Evolutionary conservation across 37 sponge, comb jelly and placozoan species (phyloP).

Genomic region (Crambe crambe): DNA sequence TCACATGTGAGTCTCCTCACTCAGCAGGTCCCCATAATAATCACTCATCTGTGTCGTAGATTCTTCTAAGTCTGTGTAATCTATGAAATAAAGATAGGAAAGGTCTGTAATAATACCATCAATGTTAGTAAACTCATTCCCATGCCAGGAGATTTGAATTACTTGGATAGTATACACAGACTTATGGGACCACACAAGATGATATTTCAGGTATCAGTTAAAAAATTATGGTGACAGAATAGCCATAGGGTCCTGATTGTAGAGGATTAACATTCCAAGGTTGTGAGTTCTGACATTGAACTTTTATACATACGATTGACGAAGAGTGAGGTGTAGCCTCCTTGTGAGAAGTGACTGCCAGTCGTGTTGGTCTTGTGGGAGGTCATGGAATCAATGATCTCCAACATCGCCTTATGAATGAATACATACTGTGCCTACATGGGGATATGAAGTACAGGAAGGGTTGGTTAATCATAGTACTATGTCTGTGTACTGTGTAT

Average conservation of each 20-base stretch:
- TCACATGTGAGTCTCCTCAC: slow-evolving; percentile 66
- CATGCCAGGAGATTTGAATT: too few relatives aligned
- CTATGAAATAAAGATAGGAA: too few relatives aligned
- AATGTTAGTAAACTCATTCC: too few relatives aligned
- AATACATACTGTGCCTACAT: slow-evolving; percentile 86
- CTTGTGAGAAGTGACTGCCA: not conserved
- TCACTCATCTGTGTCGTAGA: slow-evolving; percentile 54
- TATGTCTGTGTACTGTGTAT: too few relatives aligned
- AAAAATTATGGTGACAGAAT: too few relatives aligned
- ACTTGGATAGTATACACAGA: not conserved
- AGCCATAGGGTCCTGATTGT: too few relatives aligned
- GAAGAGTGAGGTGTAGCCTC: slow-evolving; percentile 16
- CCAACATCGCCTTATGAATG: slow-evolving; percentile 76
- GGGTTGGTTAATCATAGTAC: too few relatives aligned
- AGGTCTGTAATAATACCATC: too few relatives aligned
- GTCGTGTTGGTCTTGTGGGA: not conserved
- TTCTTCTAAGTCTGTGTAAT: slow-evolving; percentile 13
- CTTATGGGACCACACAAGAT: not conserved
- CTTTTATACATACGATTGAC: slow-evolving; percentile 44
- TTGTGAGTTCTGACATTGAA: too few relatives aligned
- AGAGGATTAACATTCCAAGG: too few relatives aligned
- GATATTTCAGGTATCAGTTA: not conserved
- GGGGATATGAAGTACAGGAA: not conserved
- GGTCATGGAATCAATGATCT: slow-evolving; percentile 39
- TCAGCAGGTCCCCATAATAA: slow-evolving; percentile 48